Evolutionary conservation across 2,797 vertebrate species (phyloP).

Genomic region (Amniataba percoides): DNA sequence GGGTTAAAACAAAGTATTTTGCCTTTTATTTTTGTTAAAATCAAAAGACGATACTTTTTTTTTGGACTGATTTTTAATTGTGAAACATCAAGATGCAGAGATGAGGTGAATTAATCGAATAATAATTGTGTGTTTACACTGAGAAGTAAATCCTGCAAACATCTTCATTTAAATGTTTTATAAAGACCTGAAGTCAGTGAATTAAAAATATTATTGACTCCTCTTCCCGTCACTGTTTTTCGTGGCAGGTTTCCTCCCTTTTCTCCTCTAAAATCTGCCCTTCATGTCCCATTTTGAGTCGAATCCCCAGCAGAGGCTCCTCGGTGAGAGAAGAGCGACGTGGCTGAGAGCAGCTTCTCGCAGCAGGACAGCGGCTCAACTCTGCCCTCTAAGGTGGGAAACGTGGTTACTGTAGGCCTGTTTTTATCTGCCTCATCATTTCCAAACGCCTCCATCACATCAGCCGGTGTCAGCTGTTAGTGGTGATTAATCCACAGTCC

Average conservation of each 20-base stretch:
- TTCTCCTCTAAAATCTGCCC: background rate
- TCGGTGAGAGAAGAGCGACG: background rate
- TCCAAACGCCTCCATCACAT: background rate
- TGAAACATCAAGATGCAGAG: too few relatives aligned
- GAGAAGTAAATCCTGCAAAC: too few relatives aligned
- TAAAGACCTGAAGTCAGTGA: background rate
- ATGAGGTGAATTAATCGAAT: too few relatives aligned
- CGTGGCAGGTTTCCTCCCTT: background rate
- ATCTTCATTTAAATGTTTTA: background rate
- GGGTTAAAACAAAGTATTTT: background rate
- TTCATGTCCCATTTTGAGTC: constrained; percentile 1
- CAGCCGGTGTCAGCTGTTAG: background rate
- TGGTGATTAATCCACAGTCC: background rate
- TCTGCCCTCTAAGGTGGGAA: constrained; percentile 66
- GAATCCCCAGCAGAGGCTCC: constrained; percentile 5
- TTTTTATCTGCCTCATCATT: background rate
- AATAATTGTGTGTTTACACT: too few relatives aligned
- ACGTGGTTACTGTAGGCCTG: constrained; percentile 7
- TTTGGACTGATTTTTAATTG: background rate
- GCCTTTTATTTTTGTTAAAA: background rate
- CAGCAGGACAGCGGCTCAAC: constrained; percentile 56
- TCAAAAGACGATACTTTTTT: background rate
- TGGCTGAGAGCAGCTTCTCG: background rate
- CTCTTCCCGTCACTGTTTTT: background rate
- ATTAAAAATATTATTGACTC: background rate